These are phyloP conservation scores for Pangasius krempfi DNA, from an alignment of 2,797 vertebrate species.

Conservation along the genomic window DNA sequence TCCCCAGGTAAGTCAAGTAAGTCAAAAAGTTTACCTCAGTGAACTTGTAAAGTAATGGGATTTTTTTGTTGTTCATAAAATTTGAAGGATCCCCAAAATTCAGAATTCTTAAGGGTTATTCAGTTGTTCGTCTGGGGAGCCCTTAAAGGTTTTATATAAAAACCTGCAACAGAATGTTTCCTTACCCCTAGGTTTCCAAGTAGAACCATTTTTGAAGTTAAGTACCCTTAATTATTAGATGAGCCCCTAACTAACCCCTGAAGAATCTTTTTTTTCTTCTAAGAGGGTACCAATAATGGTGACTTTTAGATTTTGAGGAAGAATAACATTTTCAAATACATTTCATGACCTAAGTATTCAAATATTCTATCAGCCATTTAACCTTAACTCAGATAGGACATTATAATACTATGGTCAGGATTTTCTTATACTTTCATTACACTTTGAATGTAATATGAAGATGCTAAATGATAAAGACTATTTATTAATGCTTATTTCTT, in stretches of 20 bases:
- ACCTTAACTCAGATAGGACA: not conserved
- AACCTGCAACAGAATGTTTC: too few species aligned
- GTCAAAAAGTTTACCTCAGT: not conserved
- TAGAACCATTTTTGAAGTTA: not conserved
- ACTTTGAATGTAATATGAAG: not conserved
- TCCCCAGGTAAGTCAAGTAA: not conserved
- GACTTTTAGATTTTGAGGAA: not conserved
- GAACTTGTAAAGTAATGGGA: too few species aligned
- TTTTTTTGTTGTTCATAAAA: not conserved
- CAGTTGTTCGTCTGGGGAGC: not conserved
- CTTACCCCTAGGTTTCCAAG: too few species aligned
- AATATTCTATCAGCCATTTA: not conserved
- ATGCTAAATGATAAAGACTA: not conserved
- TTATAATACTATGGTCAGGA: not conserved
- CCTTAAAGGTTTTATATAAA: not conserved
- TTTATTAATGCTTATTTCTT: not conserved
- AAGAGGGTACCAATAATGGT: not conserved
- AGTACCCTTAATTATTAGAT: not conserved
- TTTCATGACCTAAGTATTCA: not conserved
- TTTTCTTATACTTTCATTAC: not conserved
- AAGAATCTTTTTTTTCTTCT: not conserved
- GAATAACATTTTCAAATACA: not conserved
- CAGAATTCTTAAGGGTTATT: not conserved
- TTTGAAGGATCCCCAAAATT: not conserved
- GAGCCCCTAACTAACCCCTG: not conserved